Percentiles rank a stretch among this genome's conserved stretches.
Evolutionary conservation across 2,888 invertebrate genomes (phyloP).

Genomic region (Cosmorhoe ocellata): DNA sequence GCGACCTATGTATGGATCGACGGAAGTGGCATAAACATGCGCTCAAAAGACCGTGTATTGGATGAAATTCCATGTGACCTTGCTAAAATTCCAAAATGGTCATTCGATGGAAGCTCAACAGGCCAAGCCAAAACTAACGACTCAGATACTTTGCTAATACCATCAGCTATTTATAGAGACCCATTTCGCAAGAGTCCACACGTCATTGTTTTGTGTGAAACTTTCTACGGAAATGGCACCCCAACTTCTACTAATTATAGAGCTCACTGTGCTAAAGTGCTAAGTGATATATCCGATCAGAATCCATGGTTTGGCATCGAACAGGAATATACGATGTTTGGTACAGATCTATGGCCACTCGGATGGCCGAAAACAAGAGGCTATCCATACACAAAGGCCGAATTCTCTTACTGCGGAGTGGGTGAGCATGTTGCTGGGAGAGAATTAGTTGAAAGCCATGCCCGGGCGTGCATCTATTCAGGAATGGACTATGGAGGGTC

Average conservation of each 20-base stretch:
- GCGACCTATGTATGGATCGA: slow-evolving; percentile 91
- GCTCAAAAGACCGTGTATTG: slow-evolving; percentile 86
- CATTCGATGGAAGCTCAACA: slow-evolving; percentile 97
- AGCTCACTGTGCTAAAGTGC: slow-evolving; percentile 83
- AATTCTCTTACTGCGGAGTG: slow-evolving; percentile 94
- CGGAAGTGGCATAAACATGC: slow-evolving; percentile 87
- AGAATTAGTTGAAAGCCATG: slow-evolving; percentile 96
- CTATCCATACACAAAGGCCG: slow-evolving; percentile 91
- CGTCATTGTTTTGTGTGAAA: slow-evolving; percentile 93
- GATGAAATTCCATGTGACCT: slow-evolving; percentile 81
- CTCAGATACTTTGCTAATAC: slow-evolving; percentile 93
- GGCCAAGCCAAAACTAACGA: slow-evolving; percentile 91
- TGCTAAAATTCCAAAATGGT: slow-evolving; percentile 88
- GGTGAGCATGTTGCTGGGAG: slow-evolving; percentile 96
- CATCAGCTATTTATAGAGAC: slow-evolving; percentile 94
- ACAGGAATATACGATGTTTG: slow-evolving; percentile 94
- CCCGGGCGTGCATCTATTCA: slow-evolving; percentile 92
- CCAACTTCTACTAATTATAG: slow-evolving; percentile 90
- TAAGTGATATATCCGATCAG: slow-evolving; percentile 78
- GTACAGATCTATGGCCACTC: slow-evolving; percentile 91
- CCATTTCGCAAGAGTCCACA: slow-evolving; percentile 94
- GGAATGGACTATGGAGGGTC: slow-evolving; percentile 95
- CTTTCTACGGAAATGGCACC: slow-evolving; percentile 87
- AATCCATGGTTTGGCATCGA: slow-evolving; percentile 96
- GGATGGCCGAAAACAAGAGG: slow-evolving; percentile 97